Evolutionary conservation across 2,797 vertebrate species (phyloP), one percentile per base, ranked within the genome.

Genomic region (Varecia variegata): DNA sequence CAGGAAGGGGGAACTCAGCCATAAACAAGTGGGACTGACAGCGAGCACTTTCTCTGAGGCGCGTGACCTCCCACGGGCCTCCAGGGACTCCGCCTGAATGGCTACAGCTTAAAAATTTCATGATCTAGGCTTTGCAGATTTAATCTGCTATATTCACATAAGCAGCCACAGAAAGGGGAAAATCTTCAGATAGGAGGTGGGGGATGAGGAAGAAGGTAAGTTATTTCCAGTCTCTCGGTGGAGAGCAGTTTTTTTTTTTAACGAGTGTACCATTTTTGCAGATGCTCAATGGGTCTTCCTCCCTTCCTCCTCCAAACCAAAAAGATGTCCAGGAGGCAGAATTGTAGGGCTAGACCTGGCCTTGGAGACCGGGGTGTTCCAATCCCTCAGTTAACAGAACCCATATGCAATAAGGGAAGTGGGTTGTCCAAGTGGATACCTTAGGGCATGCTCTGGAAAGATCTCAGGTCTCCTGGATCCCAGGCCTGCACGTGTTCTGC

Each of bases 11-110:
- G 71, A 54, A 32, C 84, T 96, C 50, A 74, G 93, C 89, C 95
- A 84, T 87, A 93, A 98, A 93, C 92, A 54, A 87, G 85, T 0
- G 0, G 80, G 65, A 52, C 91, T 45, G 86, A 94, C 88, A 79
- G 92, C 1, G 0, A 89, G 81, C 40, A 3, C 95, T 83, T 73
- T 65, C 50, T 92, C 8, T 8, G n/a, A 56, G 65, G 32, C 77
- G 5, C 2, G 0, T 52, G 21, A 21, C 67, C 94, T 96, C 95
- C 97, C 95, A 14, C 0, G 0, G 91, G 93, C 79, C 54, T 65
- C 92, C 0, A 1, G 87, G 90, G 87, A 67, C 52, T 68, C 67
- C 0, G 27, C 89, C 60, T 74, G 90, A 89, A 96, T 30, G 56
- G 43, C 50, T 1, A 11, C 84, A 56, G 52, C 40, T 93, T 84